Evolutionary conservation across 2,888 invertebrate species (phyloP).

Genomic region (Eucera pruinosa): DNA sequence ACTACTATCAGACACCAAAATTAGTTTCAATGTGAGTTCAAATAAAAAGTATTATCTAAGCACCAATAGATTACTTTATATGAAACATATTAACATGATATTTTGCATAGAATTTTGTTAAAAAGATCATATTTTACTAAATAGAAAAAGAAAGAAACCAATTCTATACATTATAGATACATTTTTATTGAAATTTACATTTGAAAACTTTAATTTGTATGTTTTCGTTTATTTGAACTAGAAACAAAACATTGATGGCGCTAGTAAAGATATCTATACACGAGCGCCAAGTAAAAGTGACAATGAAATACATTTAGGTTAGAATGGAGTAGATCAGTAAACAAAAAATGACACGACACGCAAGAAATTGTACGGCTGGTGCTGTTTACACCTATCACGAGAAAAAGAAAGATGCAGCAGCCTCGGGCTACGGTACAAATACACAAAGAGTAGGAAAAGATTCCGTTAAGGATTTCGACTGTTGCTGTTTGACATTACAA

Average conservation of each 20-base stretch:
- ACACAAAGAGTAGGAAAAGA: conserved; percentile 96
- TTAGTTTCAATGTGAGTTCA: too few species aligned
- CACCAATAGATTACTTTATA: too few species aligned
- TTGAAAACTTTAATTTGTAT: background rate
- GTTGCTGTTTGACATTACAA: conserved; percentile 98
- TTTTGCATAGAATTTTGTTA: too few species aligned
- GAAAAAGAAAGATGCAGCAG: conserved; percentile 97
- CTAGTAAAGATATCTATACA: background rate
- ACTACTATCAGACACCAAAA: too few species aligned
- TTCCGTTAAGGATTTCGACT: conserved; percentile 98
- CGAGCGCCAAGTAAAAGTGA: background rate
- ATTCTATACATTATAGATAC: too few species aligned
- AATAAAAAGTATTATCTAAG: too few species aligned
- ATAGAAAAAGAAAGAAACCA: too few species aligned
- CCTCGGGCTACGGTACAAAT: conserved; percentile 96
- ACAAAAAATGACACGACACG: conserved; percentile 94
- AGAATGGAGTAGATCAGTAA: background rate
- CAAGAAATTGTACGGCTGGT: conserved; percentile 98
- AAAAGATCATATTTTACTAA: too few species aligned
- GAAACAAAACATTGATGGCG: background rate
- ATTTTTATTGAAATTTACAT: background rate
- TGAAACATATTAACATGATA: too few species aligned
- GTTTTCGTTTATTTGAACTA: background rate
- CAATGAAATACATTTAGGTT: background rate
- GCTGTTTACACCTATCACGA: conserved; percentile 99